Conservation (phyloP, 2,113 vertebrate genomes). For the Cryptomyrus ogoouensis region DNA sequence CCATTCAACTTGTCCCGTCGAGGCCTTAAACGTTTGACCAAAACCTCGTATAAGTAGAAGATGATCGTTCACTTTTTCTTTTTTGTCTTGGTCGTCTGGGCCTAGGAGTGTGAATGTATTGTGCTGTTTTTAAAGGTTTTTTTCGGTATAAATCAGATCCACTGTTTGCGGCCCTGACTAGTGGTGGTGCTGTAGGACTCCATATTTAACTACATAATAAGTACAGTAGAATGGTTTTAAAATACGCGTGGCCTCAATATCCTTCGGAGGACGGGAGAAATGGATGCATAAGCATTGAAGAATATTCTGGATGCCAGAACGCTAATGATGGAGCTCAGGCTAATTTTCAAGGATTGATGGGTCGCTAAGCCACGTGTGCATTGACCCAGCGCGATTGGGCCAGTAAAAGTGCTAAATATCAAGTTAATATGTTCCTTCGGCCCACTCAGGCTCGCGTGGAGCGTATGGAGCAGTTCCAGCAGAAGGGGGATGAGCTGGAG, state of each 20-base stretch:
- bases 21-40: neutral
- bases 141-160: neutral
- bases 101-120: neutral
- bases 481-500: slow-evolving; percentile 74
- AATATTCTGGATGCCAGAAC: neutral
- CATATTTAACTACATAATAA: neutral
- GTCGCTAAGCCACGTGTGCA: neutral
- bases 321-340: neutral
- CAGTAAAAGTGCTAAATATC: neutral
- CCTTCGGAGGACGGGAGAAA: neutral
- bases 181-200: neutral
- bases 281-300: neutral
- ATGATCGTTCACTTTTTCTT: neutral
- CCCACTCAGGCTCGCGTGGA: slow-evolving; percentile 70
- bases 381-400: neutral
- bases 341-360: neutral
- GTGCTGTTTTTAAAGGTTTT: neutral
- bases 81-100: neutral
- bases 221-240: neutral
- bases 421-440: neutral
- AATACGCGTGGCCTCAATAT: neutral
- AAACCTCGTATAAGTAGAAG: neutral
- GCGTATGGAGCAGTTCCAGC: slow-evolving; percentile 77
- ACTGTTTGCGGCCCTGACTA: neutral
- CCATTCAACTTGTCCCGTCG: neutral